These are phyloP conservation scores for Stenichneumon culpator DNA, from an alignment of 2,888 invertebrate genomes.

Conservation along the genomic window DNA sequence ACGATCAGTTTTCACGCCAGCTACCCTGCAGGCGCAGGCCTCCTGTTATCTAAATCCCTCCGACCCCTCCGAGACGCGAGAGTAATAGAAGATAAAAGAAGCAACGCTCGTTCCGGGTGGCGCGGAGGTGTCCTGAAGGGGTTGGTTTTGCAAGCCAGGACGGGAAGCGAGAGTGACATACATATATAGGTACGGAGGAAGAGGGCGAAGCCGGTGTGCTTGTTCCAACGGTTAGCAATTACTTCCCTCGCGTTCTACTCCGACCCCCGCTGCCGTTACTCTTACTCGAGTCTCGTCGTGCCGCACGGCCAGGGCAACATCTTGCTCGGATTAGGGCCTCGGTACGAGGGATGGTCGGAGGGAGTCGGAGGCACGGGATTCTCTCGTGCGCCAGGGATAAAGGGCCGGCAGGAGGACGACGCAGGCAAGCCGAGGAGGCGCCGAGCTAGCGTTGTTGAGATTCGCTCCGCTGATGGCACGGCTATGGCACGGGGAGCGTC, in stretches of 20 bases:
- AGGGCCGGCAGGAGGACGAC: conserved; percentile 30
- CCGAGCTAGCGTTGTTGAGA: conserved; percentile 34
- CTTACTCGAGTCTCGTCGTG: conserved; percentile 58
- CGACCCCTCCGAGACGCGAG: conserved; percentile 13
- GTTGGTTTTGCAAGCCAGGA: conserved; percentile 34
- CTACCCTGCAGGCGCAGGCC: neutral
- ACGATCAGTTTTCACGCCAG: neutral
- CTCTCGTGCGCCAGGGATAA: conserved; percentile 44
- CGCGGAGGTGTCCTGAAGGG: conserved; percentile 40
- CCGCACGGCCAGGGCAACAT: conserved; percentile 76
- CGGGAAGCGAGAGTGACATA: conserved; percentile 25
- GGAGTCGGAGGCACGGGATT: conserved; percentile 43
- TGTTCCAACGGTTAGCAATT: conserved; percentile 83
- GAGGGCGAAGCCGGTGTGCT: conserved; percentile 64
- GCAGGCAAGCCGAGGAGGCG: conserved; percentile 61
- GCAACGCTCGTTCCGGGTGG: conserved; percentile 23
- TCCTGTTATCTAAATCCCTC: neutral
- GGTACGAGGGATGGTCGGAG: conserved; percentile 39
- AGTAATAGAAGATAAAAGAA: conserved; percentile 39
- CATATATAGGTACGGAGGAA: neutral
- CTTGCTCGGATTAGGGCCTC: conserved; percentile 81
- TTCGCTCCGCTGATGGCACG: conserved; percentile 62
- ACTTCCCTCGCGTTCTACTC: conserved; percentile 80
- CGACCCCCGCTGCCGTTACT: conserved; percentile 68
- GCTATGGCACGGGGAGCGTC: conserved; percentile 66